Evolutionary conservation across 2,113 vertebrate species (phyloP).

Genomic region (Cynocephalus volans): DNA sequence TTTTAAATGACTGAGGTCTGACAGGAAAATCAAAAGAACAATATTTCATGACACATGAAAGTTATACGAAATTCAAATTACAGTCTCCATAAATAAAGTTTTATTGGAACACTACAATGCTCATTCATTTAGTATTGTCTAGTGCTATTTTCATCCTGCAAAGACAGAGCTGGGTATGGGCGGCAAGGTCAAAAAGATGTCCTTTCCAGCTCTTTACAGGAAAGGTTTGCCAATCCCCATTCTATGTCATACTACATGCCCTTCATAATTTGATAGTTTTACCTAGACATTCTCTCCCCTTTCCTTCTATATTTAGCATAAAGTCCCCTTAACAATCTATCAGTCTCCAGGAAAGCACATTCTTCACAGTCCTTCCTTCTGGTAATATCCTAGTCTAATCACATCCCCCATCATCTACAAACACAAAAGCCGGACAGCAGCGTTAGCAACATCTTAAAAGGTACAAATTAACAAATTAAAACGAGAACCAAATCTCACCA

Average conservation of each 20-base stretch:
- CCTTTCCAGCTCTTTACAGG: not conserved
- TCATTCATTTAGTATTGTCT: not conserved
- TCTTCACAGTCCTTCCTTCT: conserved; percentile 25
- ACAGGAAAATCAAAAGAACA: not conserved
- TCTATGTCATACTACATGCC: not conserved
- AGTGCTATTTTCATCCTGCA: not conserved
- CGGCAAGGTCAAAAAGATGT: not conserved
- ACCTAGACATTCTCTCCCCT: not conserved
- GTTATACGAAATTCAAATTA: conserved; percentile 11
- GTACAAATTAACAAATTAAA: conserved; percentile 23
- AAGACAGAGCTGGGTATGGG: not conserved
- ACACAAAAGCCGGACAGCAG: conserved; percentile 10
- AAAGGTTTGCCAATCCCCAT: not conserved
- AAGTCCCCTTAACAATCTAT: not conserved
- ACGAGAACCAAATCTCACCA: not conserved
- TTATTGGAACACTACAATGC: not conserved
- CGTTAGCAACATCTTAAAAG: not conserved
- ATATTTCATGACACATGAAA: not conserved
- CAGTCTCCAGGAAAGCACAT: not conserved
- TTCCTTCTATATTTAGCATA: not conserved
- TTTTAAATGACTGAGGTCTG: not conserved
- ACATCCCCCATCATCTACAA: not conserved
- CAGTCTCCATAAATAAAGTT: not conserved
- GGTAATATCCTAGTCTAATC: not conserved
- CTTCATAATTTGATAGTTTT: conserved; percentile 18